Evolutionary conservation across 2,113 vertebrate species (phyloP), one percentile per base, ranked within the genome.

Genomic region (Bos indicus): DNA sequence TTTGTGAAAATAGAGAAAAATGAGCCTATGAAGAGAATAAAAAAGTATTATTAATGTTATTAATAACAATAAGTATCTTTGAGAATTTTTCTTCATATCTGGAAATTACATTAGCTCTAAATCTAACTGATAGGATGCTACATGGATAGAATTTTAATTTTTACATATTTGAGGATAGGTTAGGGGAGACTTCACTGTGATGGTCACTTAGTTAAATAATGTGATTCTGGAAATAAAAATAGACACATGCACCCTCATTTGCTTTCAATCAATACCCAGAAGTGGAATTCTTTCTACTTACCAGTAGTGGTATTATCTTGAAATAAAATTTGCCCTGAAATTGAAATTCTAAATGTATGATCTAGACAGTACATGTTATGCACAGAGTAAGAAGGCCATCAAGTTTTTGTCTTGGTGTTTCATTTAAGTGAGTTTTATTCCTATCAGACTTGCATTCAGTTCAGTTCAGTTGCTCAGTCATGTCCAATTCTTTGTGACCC

Each of bases 1-100:
- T 97, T 97, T 92, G 51, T 54, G 12, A 67, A 97, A 97, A 97
- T 90, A 57, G 28, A 98, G 97, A 97, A 97, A 97, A 98, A 97
- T 94, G 78, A 93, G 7, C n/a, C 33, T 56, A 26, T 13, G 25
- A 77, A 56, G 78, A 11, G 14, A 93, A 94, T 91, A 83, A 96
- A 97, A 94, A 77, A 56, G 8, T 77, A 26, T 93, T 91, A 95
- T 94, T 97, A 97, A 67, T 95, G 23, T 90, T 94, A 93, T 95
- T 97, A 97, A 94, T 97, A 97, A 96, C 46, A 96, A 57, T 92
- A 90, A 90, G 64, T 74, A 52, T 52, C 7, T 93, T 94, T 88
- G 80, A 86, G 51, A 51, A 51, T 80, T 97, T 88, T 51, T 77
- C 60, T 95, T 97, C 4, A 3, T 74, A 67, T 95, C 9, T 95